Evolutionary conservation across 1,140 invertebrate genomes (phyloP).

Genomic region (Drosophila pseudoananassae): DNA sequence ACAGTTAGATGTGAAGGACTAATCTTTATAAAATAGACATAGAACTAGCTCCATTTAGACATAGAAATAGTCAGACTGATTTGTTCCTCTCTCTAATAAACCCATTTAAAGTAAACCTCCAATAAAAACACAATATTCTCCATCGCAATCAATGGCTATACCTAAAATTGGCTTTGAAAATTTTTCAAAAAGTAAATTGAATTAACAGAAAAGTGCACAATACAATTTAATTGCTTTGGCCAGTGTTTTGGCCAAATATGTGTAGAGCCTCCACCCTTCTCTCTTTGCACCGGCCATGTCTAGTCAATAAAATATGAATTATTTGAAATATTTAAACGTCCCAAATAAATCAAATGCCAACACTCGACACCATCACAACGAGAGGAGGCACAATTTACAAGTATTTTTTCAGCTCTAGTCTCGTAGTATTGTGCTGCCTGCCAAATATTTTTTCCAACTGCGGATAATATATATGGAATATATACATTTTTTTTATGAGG

Average conservation of each 20-base stretch:
- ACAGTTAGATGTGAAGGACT: no score
- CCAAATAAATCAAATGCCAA: slow-evolving; percentile 77
- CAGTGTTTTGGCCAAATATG: slow-evolving; percentile 7
- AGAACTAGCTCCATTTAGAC: not conserved
- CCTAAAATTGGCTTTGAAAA: slow-evolving; percentile 46
- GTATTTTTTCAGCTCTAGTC: slow-evolving; percentile 33
- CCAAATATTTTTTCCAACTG: slow-evolving; percentile 42
- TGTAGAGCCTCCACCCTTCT: not conserved
- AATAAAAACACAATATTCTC: no score
- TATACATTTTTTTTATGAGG: slow-evolving; percentile 46
- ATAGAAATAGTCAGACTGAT: not conserved
- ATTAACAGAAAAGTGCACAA: slow-evolving; percentile 50
- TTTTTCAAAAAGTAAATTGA: slow-evolving; percentile 61
- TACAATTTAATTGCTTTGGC: slow-evolving; percentile 59
- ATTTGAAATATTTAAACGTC: slow-evolving; percentile 70
- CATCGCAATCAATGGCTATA: slow-evolving; percentile 27
- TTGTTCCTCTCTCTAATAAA: no score
- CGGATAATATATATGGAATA: slow-evolving; percentile 17
- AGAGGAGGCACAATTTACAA: slow-evolving; percentile 30
- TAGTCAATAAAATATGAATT: slow-evolving; percentile 78
- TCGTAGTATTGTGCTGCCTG: slow-evolving; percentile 25
- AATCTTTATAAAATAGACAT: not conserved
- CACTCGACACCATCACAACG: slow-evolving; percentile 49
- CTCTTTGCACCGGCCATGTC: slow-evolving; percentile 28
- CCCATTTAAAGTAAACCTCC: no score